Evolutionary conservation across 2,797 vertebrate species (phyloP), one percentile per base, ranked within the genome.

Genomic region (Alca torda): DNA sequence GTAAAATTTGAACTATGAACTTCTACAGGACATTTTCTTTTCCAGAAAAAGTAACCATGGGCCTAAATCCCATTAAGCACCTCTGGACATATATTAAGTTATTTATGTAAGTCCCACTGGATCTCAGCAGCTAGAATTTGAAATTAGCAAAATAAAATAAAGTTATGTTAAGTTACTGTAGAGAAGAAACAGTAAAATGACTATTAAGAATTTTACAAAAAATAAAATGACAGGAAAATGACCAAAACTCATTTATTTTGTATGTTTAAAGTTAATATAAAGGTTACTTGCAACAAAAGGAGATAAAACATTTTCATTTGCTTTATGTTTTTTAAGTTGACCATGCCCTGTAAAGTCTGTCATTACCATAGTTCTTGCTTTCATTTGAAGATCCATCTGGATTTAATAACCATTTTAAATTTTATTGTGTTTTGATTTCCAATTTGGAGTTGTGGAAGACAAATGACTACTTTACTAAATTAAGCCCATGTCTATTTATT

Each of bases 341-440:
- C 54, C 33, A 43, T 69, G 39, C 39, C 61, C 54, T 77, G 85
- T 93, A 72, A 78, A 86, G 35, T 23, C 25, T 81, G 6, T 30
- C 54, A 48, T 81, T 92, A 57, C 51, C 33, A 60, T 43, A 92
- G 61, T 70, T 81, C 68, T 94, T 95, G 19, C 31, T 95, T 97
- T 94, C 77, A 61, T 88, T 60, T 89, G 51, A 93, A 93, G 76
- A 85, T 70, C 73, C 96, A 97, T 97, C 95, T 97, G 97, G 94
- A 93, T 92, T 97, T 97, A 97, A 97, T 96, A 96, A 92, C 30
- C 3, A 26, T 95, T 95, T 93, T 75, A 80, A 87, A 89, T 93
- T 95, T 95, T 86, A 87, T 89, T 89, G 64, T 94, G 91, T 91
- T 96, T 96, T 85, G 91, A 92, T 90, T 70, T 87, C 61, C 70